These are phyloP conservation scores for Sylvia atricapilla DNA, from an alignment of 2,113 vertebrate genomes.

Conservation along the genomic window DNA sequence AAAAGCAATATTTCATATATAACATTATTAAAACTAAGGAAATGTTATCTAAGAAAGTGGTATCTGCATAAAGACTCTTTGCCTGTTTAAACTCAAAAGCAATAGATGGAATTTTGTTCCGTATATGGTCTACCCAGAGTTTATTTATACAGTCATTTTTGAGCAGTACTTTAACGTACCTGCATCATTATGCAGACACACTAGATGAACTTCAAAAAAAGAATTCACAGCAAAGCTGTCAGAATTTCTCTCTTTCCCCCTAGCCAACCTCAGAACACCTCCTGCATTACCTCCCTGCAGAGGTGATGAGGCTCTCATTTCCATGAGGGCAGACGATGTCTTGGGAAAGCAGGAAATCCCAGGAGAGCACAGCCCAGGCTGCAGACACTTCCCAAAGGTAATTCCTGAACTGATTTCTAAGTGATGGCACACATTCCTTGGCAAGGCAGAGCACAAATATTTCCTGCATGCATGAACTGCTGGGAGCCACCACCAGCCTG, in stretches of 20 bases:
- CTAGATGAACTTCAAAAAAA: not conserved
- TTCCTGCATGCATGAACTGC: not conserved
- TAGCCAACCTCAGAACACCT: not conserved
- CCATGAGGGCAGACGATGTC: fast-evolving
- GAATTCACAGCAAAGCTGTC: not conserved
- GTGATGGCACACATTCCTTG: conserved; percentile 2
- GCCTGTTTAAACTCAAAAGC: not conserved
- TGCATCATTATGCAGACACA: not conserved
- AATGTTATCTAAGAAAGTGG: conserved; percentile 28
- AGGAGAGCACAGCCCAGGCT: not conserved
- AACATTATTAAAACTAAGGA: conserved; percentile 52
- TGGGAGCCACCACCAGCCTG: conserved; percentile 36
- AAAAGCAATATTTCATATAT: conserved; percentile 53
- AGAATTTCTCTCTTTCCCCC: not conserved
- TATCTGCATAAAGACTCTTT: not conserved
- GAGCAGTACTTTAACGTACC: not conserved
- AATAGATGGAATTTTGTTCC: not conserved
- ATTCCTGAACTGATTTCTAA: not conserved
- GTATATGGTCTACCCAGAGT: not conserved
- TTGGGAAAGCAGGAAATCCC: not conserved
- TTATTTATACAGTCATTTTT: not conserved
- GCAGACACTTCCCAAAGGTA: conserved; percentile 6
- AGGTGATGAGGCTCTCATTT: not conserved
- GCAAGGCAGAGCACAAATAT: conserved; percentile 17
- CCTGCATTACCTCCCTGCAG: not conserved